These are phyloP conservation scores for Proales similis DNA, from an alignment of 1,140 invertebrate genomes.

Conservation along the genomic window DNA sequence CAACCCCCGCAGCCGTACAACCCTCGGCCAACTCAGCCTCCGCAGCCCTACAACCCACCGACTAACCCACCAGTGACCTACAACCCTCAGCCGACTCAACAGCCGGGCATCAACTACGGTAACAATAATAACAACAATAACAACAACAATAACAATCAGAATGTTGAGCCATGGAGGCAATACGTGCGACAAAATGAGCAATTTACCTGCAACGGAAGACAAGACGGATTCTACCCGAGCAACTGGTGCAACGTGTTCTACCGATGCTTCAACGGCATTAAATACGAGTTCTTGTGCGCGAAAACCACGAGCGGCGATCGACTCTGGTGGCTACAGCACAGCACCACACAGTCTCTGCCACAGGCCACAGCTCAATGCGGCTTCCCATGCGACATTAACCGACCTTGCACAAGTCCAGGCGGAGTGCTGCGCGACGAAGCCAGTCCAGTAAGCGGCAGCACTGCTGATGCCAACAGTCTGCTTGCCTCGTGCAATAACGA, in stretches of 20 bases:
- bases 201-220: slow-evolving; percentile 24
- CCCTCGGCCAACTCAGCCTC: not conserved
- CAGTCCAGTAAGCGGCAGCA: slow-evolving; percentile 9
- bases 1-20: slow-evolving; percentile 14
- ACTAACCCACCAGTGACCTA: slow-evolving; percentile 5
- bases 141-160: slow-evolving; percentile 14
- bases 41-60: not conserved
- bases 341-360: slow-evolving; percentile 13
- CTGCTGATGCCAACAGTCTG: slow-evolving; percentile 7
- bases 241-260: slow-evolving; percentile 38
- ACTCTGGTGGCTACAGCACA: slow-evolving; percentile 34
- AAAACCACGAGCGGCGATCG: slow-evolving; percentile 4
- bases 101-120: not conserved
- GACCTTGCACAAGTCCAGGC: slow-evolving; percentile 27
- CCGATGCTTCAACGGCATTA: slow-evolving; percentile 20
- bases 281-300: slow-evolving; percentile 28
- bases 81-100: no score
- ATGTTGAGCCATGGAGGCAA: slow-evolving; percentile 37
- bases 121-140: slow-evolving; percentile 31
- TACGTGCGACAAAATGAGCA: slow-evolving; percentile 32
- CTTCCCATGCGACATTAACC: slow-evolving; percentile 33
- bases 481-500: slow-evolving; percentile 11
- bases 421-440: slow-evolving; percentile 8
- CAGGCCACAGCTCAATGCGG: slow-evolving; percentile 18
- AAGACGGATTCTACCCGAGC: slow-evolving; percentile 34